These are phyloP conservation scores for Spheniscus humboldti DNA, from an alignment of 2,797 vertebrate species.

Conservation along the genomic window DNA sequence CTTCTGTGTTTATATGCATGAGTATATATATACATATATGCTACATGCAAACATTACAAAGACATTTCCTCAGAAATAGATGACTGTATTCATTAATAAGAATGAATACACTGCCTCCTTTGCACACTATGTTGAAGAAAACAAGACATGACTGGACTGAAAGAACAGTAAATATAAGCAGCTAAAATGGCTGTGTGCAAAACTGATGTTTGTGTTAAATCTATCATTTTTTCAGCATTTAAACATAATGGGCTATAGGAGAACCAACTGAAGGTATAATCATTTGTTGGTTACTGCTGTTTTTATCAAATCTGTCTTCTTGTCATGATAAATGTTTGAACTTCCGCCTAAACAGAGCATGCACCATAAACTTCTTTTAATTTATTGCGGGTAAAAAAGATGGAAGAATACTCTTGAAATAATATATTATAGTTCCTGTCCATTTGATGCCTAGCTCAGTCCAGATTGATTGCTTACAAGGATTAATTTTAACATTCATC, in stretches of 20 bases:
- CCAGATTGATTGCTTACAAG: neutral
- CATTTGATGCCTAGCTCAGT: neutral
- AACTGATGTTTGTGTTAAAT: conserved; percentile 6
- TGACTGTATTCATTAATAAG: neutral
- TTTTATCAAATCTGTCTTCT: conserved; percentile 14
- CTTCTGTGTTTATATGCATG: neutral
- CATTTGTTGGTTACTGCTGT: neutral
- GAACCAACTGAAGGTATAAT: neutral
- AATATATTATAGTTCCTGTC: neutral
- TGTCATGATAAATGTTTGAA: neutral
- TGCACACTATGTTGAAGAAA: neutral
- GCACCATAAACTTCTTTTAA: neutral
- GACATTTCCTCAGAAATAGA: neutral
- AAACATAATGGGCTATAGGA: conserved; percentile 2
- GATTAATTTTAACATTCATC: conserved; percentile 22
- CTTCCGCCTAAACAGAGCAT: neutral
- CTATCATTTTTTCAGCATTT: conserved; percentile 10
- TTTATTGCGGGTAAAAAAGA: neutral
- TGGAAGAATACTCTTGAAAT: neutral
- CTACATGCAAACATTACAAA: neutral
- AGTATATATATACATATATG: neutral
- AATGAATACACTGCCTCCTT: neutral
- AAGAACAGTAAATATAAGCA: neutral
- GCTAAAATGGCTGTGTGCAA: neutral
- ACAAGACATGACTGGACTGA: neutral